phyloP scores from a whole-genome alignment of 2,888 invertebrate genomes.

The Gortyna flavago region DNA sequence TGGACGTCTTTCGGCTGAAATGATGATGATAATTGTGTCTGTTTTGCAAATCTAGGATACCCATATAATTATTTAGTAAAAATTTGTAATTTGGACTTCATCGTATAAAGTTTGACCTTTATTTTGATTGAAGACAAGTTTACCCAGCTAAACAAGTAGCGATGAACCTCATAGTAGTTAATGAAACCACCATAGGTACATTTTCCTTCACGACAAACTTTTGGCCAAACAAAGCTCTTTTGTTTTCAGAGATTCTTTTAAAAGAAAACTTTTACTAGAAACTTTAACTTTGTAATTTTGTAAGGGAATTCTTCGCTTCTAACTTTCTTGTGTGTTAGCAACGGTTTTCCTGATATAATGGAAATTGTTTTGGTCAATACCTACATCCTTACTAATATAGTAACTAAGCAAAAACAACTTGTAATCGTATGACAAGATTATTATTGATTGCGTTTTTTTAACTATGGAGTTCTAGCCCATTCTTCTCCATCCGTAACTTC shows the following conservation, averaged over 20 bases:
- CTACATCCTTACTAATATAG: neutral
- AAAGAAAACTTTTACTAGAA: slow-evolving; percentile 38
- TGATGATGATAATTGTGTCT: neutral
- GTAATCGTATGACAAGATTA: no score
- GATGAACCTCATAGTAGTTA: slow-evolving; percentile 1
- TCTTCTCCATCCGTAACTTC: neutral
- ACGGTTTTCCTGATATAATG: neutral
- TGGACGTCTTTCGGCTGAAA: neutral
- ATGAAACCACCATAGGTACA: slow-evolving; percentile 20
- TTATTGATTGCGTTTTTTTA: neutral
- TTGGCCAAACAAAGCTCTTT: slow-evolving; percentile 5
- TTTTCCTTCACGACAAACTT: slow-evolving; percentile 20
- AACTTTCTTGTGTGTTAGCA: slow-evolving; percentile 15
- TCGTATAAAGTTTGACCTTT: neutral
- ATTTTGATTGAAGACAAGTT: neutral
- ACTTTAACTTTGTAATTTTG: slow-evolving; percentile 32
- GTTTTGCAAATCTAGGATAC: neutral
- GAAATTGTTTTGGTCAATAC: neutral
- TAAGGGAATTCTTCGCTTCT: slow-evolving; percentile 10
- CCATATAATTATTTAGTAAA: neutral
- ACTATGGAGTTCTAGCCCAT: neutral
- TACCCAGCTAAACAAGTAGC: neutral
- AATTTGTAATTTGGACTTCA: neutral
- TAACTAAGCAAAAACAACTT: neutral
- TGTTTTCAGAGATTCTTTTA: slow-evolving; percentile 32